Percentiles rank a stretch among this genome's conserved stretches.
Evolutionary conservation across 2,113 vertebrate species (phyloP).

Genomic region (Oryzias melastigma): DNA sequence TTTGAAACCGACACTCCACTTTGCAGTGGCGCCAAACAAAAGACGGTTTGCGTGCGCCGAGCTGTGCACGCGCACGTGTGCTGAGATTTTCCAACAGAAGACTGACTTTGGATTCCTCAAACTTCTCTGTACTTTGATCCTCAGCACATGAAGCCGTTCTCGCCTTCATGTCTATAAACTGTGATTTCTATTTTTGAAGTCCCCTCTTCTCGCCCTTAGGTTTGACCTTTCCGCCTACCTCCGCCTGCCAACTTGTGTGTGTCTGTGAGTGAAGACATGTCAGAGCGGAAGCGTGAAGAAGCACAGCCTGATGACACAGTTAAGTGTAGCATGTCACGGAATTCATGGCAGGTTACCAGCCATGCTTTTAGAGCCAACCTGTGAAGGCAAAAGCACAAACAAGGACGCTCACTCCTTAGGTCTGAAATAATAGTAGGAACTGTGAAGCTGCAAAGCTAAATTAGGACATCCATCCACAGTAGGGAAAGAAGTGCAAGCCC

Average conservation of each 20-base stretch:
- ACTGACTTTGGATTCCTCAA: constrained; percentile 23
- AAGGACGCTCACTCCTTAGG: constrained; percentile 48
- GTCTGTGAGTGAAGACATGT: constrained; percentile 2
- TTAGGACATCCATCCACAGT: constrained; percentile 43
- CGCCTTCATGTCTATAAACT: constrained; percentile 21
- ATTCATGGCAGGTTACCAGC: constrained; percentile 60
- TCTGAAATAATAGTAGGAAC: constrained; percentile 64
- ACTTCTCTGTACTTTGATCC: constrained; percentile 18
- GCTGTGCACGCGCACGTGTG: constrained; percentile 5
- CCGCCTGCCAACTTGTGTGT: constrained; percentile 29
- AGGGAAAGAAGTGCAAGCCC: constrained; percentile 22
- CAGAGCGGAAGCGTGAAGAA: constrained; percentile 39
- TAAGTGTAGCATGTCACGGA: constrained; percentile 55
- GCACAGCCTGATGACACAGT: constrained; percentile 38
- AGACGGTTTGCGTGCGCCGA: constrained; percentile 32
- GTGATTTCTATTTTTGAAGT: constrained; percentile 51
- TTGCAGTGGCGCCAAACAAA: constrained; percentile 61
- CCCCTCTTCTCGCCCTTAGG: constrained; percentile 25
- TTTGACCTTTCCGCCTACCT: constrained; percentile 40
- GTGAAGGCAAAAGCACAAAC: constrained; percentile 46
- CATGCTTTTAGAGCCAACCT: constrained; percentile 47
- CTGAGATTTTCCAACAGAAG: constrained; percentile 33
- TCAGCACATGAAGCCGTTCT: constrained; percentile 14
- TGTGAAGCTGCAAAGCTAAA: constrained; percentile 43
- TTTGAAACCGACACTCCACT: constrained; percentile 72